phyloP scores from a whole-genome alignment of 1,140 invertebrate genomes.

The Apis cerana region DNA sequence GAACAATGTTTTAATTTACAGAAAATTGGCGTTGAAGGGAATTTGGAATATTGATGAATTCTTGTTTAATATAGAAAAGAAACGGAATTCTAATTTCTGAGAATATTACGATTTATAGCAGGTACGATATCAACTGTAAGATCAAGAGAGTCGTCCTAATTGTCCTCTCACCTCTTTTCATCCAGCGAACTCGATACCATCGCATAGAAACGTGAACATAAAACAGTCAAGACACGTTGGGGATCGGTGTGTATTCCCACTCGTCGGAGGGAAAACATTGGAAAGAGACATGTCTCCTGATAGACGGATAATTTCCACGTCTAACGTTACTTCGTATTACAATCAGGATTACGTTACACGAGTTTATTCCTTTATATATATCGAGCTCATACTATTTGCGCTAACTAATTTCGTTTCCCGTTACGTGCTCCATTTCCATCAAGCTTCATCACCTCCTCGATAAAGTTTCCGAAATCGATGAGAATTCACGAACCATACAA shows the following conservation, averaged over 20 bases:
- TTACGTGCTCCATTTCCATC: constrained; percentile 3
- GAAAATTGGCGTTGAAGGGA: no score
- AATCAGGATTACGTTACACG: constrained; percentile 70
- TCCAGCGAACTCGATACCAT: neutral
- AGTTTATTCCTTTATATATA: constrained; percentile 66
- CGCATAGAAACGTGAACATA: neutral
- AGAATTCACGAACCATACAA: neutral
- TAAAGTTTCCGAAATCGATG: neutral
- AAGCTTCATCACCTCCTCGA: no score
- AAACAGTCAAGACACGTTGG: no score
- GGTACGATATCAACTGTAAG: no score
- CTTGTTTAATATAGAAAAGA: no score
- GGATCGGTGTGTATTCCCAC: no score
- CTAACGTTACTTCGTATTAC: constrained; percentile 50
- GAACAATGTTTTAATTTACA: no score
- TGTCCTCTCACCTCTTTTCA: neutral
- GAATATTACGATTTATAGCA: no score
- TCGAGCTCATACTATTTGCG: constrained; percentile 33
- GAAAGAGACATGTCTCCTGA: neutral
- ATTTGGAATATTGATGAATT: no score
- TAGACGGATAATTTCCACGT: constrained; percentile 18
- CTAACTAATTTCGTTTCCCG: constrained; percentile 34
- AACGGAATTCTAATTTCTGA: no score
- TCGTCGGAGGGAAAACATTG: neutral
- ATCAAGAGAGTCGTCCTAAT: constrained; percentile 4